Percentiles rank a stretch among this genome's conserved stretches.
phyloP scores from a whole-genome alignment of 1,140 invertebrate genomes.

The Heliconius himera region DNA sequence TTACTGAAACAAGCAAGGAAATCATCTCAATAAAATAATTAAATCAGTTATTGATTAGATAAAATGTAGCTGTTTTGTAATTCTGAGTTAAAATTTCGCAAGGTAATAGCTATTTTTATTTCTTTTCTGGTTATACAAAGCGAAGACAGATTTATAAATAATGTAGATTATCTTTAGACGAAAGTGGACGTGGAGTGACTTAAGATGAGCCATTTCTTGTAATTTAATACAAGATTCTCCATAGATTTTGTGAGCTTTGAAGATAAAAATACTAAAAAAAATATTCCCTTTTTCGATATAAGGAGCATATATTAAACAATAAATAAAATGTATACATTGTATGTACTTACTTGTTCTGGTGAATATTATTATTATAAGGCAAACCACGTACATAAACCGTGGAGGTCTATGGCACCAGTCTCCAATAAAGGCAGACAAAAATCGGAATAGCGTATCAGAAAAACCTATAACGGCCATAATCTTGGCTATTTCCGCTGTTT shows the following conservation, averaged over 20 bases:
- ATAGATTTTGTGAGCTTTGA: too few species aligned
- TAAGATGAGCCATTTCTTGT: background rate
- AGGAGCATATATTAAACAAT: too few species aligned
- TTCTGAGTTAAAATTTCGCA: too few species aligned
- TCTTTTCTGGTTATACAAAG: too few species aligned
- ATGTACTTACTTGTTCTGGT: constrained; percentile 83
- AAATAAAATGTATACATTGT: too few species aligned
- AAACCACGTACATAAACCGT: constrained; percentile 84
- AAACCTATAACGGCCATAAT: constrained; percentile 84
- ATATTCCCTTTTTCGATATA: too few species aligned
- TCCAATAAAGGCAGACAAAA: constrained; percentile 84
- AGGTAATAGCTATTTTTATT: too few species aligned
- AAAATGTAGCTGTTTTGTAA: background rate
- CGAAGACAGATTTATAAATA: too few species aligned
- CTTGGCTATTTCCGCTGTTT: constrained; percentile 81
- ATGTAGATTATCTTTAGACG: too few species aligned
- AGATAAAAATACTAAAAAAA: too few species aligned
- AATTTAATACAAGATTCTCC: background rate
- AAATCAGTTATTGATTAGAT: background rate
- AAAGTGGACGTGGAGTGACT: background rate
- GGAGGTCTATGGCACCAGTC: constrained; percentile 83
- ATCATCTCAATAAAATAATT: background rate
- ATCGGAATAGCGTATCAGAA: constrained; percentile 83
- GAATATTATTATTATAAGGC: constrained; percentile 83
- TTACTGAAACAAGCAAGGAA: constrained; percentile 64